Evolutionary conservation across 1,140 invertebrate genomes (phyloP), one percentile per base, ranked within the genome.

Genomic region (Helicoverpa armigera): DNA sequence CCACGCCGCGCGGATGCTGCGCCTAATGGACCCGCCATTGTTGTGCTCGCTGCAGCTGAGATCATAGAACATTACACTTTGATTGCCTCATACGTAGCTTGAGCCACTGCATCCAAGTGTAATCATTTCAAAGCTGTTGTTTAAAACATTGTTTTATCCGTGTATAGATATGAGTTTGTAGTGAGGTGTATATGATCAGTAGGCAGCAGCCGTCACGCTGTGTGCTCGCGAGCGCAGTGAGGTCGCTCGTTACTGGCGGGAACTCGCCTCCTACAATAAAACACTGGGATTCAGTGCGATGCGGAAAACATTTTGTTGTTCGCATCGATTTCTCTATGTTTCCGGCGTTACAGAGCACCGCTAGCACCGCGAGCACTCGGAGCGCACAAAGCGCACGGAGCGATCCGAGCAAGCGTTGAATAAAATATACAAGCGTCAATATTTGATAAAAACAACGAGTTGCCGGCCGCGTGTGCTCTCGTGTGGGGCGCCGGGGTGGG

Each of bases 401-500:
- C 35, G 35, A 43, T 43, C 35, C 11, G 65, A 69, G 65, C 43
- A n/a, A 69, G 48, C 29, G 16, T 14, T 73, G 53, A 73, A 73
- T 73, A 35, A 73, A 43, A 73, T 58, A 73, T 73, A 54, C n/a
- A 73, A 56, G 53, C 29, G 51, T 58, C 53, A 73, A 73, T 73
- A 73, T 73, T 73, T 70, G 67, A 73, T 73, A 73, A 43, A 43
- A 58, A 58, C 29, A 73, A 56, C 54, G 54, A 10, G 29, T 29
- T 5, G 13, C n/a, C 53, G 53, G 53, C 13, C 53, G 13, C 2
- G 53, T n/a, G 13, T n/a, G 56, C 23, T 13, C 56, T 18, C 9
- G 0, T 9, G 18, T 31, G 23, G 18, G 23, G 23, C 58, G 58
- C 23, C 14, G n/a, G 14, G 54, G n/a, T 16, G 5, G n/a, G 4